Evolutionary conservation across 2,888 invertebrate genomes (phyloP), one percentile per base, ranked within the genome.

Genomic region (Hartigia nigra): DNA sequence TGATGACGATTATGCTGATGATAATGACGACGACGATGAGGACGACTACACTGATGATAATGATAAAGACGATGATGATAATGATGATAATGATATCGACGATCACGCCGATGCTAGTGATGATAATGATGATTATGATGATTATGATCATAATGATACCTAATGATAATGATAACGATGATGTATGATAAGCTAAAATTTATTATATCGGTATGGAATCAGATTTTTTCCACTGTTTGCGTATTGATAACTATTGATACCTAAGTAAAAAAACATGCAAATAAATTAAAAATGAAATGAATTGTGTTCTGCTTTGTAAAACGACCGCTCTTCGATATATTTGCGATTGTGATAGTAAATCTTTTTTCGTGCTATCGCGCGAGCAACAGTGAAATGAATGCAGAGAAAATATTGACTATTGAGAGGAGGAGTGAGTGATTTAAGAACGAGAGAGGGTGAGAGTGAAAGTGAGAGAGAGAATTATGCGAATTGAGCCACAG

Each of bases 151-250:
- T 84, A 85, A 85, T 85, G 84, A 85, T 86, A 86, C 55, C 55
- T 72, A 86, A 86, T 84, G 84, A 85, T 86, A 84, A 85, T 86
- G 86, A 87, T 87, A 86, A 86, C 83, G 85, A 90, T 89, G 90
- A 87, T 90, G 90, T 90, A 90, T 90, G 87, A 88, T 90, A 89
- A 90, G 89, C 88, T 90, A 90, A 87, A 90, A 90, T 90, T 90
- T 89, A 90, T 90, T 90, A 89, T 90, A 89, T 90, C 89, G 89
- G 87, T 90, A 90, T 90, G 89, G 87, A 90, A 89, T 89, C 90
- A 88, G 87, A 90, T 88, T 89, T 90, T 86, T 90, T 90, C 89
- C 88, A 89, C 87, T 89, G 87, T 89, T 89, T 88, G 90, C 89
- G 90, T 88, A 90, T 88, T 82, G 88, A 89, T 84, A 86, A 89